Evolutionary conservation across 2,797 vertebrate species (phyloP), one percentile per base, ranked within the genome.

Genomic region (Podargus strigoides): DNA sequence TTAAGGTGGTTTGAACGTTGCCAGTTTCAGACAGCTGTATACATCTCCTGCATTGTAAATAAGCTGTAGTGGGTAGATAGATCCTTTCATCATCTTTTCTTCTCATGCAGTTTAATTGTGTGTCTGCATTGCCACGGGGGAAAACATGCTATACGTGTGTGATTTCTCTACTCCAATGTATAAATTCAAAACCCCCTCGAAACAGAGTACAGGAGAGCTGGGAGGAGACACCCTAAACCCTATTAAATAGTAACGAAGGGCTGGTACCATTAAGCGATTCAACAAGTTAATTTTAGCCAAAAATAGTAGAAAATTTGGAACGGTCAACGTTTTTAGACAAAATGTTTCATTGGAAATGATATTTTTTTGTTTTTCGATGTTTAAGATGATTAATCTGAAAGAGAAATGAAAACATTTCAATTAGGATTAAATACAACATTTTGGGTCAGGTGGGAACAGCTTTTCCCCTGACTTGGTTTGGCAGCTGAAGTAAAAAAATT

Each of bases 361-460:
- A 56, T 83, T 94, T 95, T 95, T 93, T 95, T 95, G 94, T 85
- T 94, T 93, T 93, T 95, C 92, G 78, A 92, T 95, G 72, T 93
- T 94, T 93, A 95, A 94, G 86, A 94, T 95, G 90, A 96, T 96
- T 95, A 95, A 96, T 94, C 74, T 93, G 94, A 93, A 90, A 89
- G 77, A 94, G 50, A 91, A 89, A 90, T 70, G 92, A 95, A 96
- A 96, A 96, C 93, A 95, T 95, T 96, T 94, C 93, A 96, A 64
- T 95, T 94, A 93, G 72, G 70, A 79, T 93, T 89, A 87, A 94
- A 95, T 87, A 92, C 92, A 96, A 90, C 78, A 93, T 87, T 97
- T 95, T 95, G 75, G 94, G 96, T 96, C 94, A 95, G 93, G 94
- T 96, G 77, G 90, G 94, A 94, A 93, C 94, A 96, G 94, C 94